phyloP scores from a whole-genome alignment of 2,888 invertebrate genomes.

The Agonopterix subpropinquella region DNA sequence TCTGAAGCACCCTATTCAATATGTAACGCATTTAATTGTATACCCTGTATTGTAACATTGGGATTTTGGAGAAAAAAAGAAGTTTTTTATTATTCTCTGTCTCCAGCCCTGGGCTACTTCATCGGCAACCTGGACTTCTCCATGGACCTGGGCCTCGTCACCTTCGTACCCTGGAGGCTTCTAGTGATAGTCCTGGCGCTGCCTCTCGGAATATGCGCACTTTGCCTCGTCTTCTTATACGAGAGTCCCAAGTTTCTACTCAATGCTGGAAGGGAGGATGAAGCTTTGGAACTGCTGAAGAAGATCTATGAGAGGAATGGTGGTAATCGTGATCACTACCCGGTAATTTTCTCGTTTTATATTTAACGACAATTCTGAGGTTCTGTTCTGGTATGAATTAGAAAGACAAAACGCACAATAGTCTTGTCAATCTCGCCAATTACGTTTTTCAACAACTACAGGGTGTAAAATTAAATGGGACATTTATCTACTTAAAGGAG shows the following conservation, averaged over 20 bases:
- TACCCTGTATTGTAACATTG: too few relatives aligned
- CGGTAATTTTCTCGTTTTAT: slow-evolving; percentile 11
- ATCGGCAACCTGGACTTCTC: slow-evolving; percentile 30
- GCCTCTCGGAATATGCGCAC: slow-evolving; percentile 74
- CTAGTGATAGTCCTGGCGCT: slow-evolving; percentile 49
- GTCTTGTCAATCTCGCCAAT: too few relatives aligned
- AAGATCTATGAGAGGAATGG: slow-evolving; percentile 76
- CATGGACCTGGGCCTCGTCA: slow-evolving; percentile 25
- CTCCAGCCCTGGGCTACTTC: slow-evolving; percentile 27
- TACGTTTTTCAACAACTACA: too few relatives aligned
- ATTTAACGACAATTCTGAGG: neutral
- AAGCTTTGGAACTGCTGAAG: slow-evolving; percentile 76
- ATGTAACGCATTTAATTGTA: too few relatives aligned
- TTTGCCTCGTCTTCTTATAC: slow-evolving; percentile 73
- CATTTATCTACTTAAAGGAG: too few relatives aligned
- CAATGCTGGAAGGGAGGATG: slow-evolving; percentile 71
- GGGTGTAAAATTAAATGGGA: too few relatives aligned
- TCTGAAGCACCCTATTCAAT: too few relatives aligned
- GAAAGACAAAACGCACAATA: too few relatives aligned
- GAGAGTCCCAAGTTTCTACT: slow-evolving; percentile 85
- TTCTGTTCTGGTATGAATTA: too few relatives aligned
- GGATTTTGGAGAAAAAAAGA: too few relatives aligned
- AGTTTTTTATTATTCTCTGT: neutral
- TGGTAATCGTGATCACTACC: slow-evolving; percentile 16
- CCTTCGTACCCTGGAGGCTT: slow-evolving; percentile 42